Percentiles rank a stretch among this genome's conserved stretches.
Conservation (phyloP, 2,888 invertebrate genomes). For the Mesopsocus fuscifrons region DNA sequence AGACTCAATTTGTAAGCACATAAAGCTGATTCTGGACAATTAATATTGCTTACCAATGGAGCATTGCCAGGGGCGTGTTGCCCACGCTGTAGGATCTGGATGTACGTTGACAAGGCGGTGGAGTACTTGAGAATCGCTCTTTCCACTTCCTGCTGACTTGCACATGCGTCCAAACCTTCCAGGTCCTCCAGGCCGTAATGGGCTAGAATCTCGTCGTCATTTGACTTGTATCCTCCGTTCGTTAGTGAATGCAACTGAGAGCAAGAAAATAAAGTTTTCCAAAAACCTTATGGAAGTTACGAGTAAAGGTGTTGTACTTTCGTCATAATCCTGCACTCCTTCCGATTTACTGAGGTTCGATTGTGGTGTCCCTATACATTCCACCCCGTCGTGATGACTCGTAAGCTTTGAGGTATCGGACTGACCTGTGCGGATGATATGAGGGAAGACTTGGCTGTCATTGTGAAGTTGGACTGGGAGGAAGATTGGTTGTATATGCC, state of each 20-base stretch:
- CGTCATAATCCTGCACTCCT: not conserved
- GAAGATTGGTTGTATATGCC: constrained; percentile 56
- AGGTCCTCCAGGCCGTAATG: constrained; percentile 61
- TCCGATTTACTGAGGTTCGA: not conserved
- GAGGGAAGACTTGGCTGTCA: constrained; percentile 37
- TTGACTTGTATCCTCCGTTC: constrained; percentile 43
- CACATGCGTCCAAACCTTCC: constrained; percentile 49
- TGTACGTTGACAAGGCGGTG: constrained; percentile 31
- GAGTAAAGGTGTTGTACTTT: not conserved
- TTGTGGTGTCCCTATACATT: too few species aligned
- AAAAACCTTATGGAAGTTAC: too few species aligned
- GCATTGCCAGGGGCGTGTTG: constrained; percentile 36
- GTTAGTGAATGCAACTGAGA: constrained; percentile 40
- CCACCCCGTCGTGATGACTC: too few species aligned
- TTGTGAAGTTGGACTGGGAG: constrained; percentile 57
- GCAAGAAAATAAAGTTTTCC: constrained; percentile 12
- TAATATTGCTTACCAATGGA: constrained; percentile 27
- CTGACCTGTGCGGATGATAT: constrained; percentile 21
- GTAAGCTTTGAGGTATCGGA: too few species aligned
- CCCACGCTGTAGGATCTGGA: constrained; percentile 25
- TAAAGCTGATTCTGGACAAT: too few species aligned
- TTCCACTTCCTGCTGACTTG: constrained; percentile 62
- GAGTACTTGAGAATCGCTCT: constrained; percentile 66
- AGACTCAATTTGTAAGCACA: too few species aligned
- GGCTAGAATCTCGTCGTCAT: constrained; percentile 46